Evolutionary conservation across 2,888 invertebrate genomes (phyloP), one percentile per base, ranked within the genome.

Genomic region (Gastracanthus pulcherrimus): DNA sequence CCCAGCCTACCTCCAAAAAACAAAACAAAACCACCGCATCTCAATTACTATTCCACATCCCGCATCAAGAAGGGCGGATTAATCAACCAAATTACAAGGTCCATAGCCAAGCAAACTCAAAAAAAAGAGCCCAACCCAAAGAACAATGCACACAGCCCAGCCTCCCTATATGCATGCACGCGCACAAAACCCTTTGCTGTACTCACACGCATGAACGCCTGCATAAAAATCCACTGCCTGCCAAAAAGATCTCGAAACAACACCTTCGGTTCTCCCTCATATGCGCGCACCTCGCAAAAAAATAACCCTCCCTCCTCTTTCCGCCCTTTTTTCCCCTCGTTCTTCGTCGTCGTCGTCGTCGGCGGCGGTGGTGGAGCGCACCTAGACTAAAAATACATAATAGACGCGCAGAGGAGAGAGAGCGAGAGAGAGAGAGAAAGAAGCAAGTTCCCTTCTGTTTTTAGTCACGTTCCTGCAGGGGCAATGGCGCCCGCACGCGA

Each of bases 391-490:
- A 80, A 80, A 80, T 80, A 80, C 48, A 76, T 80, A 80, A 80
- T 80, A 80, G 80, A 80, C 62, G 69, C 38, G 26, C 41, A 34
- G 71, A 55, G 31, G 45, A 31, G 38, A 38, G 26, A 60, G 60
- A 31, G 23, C 38, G 51, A 36, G 31, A 64, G 26, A 45, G 64
- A 48, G 51, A 62, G 64, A 58, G 31, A 76, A 45, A 62, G 76
- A 76, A 23, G 31, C n/a, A n/a, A 72, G 80, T 81, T 76, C 78
- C 84, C 82, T 62, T 41, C 78, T 67, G 66, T 80, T 84, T 83
- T 83, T 76, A 84, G 83, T 83, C 84, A 84, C 84, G 84, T 84
- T 84, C 82, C 38, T 31, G 55, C 23, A 58, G 38, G 70, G 69
- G 78, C 66, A 67, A 66, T 66, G 41, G 70, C 70, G 71, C 48